These are phyloP conservation scores for Ptilonorhynchus violaceus DNA, from an alignment of 2,113 vertebrate genomes.

Conservation along the genomic window DNA sequence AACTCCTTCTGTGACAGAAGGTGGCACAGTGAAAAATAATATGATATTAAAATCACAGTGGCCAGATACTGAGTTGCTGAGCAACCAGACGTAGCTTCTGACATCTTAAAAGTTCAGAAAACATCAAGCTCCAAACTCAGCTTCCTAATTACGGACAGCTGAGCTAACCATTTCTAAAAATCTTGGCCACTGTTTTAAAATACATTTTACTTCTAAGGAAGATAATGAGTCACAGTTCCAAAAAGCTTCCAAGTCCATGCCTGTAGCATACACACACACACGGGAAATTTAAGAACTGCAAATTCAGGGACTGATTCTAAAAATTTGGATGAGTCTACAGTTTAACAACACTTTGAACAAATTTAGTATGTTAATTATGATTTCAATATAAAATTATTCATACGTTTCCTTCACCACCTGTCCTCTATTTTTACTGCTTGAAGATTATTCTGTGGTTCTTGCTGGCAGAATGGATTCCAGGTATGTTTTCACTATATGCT, in stretches of 20 bases:
- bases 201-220: neutral
- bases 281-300: neutral
- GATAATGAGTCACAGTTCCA: neutral
- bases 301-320: neutral
- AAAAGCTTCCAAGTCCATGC: neutral
- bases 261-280: neutral
- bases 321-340: neutral
- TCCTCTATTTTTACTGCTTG: neutral
- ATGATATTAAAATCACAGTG: conserved; percentile 15
- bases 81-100: conserved; percentile 45
- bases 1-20: conserved; percentile 4
- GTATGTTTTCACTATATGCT: neutral
- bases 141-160: conserved; percentile 11
- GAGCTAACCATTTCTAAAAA: conserved; percentile 11
- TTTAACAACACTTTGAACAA: neutral
- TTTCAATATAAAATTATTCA: neutral
- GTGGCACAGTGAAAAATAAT: conserved; percentile 4
- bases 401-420: neutral
- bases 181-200: neutral
- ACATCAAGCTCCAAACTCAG: conserved; percentile 20
- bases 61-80: conserved; percentile 43
- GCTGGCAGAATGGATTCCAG: neutral
- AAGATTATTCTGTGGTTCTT: neutral
- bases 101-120: conserved; percentile 51
- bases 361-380: neutral